Evolutionary conservation across 1,140 invertebrate species (phyloP).

Genomic region (Hyles euphorbiae): DNA sequence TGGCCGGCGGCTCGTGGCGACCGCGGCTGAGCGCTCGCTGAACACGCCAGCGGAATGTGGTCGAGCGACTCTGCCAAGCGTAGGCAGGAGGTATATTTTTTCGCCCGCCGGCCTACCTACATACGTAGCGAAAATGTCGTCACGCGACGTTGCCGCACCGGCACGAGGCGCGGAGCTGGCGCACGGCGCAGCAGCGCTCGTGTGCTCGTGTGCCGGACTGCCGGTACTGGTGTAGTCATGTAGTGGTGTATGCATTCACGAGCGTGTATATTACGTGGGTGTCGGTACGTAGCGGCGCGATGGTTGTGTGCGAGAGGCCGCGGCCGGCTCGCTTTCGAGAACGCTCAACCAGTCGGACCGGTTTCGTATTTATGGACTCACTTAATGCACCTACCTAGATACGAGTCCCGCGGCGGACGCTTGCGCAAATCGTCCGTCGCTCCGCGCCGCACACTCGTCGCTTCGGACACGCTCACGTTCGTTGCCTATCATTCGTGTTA

Average conservation of each 20-base stretch:
- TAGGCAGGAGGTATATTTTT: slow-evolving; percentile 74
- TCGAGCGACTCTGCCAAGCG: slow-evolving; percentile 66
- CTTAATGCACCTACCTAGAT: slow-evolving; percentile 71
- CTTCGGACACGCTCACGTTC: slow-evolving; percentile 44
- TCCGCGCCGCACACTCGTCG: slow-evolving; percentile 19
- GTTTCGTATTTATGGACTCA: slow-evolving; percentile 71
- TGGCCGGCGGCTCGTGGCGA: slow-evolving; percentile 53
- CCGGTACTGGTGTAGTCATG: too few relatives aligned
- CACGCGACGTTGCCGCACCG: slow-evolving; percentile 73
- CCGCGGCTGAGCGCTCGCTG: slow-evolving; percentile 37
- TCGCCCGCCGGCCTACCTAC: slow-evolving; percentile 71
- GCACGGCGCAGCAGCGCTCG: not conserved
- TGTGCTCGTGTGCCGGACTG: too few relatives aligned
- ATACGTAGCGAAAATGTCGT: slow-evolving; percentile 76
- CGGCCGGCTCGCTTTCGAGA: slow-evolving; percentile 63
- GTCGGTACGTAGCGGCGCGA: slow-evolving; percentile 43
- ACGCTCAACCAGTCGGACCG: slow-evolving; percentile 67
- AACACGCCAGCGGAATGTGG: slow-evolving; percentile 70
- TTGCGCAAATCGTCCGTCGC: slow-evolving; percentile 54
- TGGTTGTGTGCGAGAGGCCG: slow-evolving; percentile 58
- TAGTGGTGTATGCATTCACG: slow-evolving; percentile 57
- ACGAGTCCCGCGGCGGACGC: slow-evolving; percentile 56
- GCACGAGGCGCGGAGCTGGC: slow-evolving; percentile 3
- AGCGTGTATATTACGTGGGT: slow-evolving; percentile 58
- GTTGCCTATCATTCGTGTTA: slow-evolving; percentile 42